A percentile compares a stretch with the other conserved stretches of the same genome.
Conservation (phyloP, 2,797 vertebrate genomes). For the Coregonus ussuriensis region DNA sequence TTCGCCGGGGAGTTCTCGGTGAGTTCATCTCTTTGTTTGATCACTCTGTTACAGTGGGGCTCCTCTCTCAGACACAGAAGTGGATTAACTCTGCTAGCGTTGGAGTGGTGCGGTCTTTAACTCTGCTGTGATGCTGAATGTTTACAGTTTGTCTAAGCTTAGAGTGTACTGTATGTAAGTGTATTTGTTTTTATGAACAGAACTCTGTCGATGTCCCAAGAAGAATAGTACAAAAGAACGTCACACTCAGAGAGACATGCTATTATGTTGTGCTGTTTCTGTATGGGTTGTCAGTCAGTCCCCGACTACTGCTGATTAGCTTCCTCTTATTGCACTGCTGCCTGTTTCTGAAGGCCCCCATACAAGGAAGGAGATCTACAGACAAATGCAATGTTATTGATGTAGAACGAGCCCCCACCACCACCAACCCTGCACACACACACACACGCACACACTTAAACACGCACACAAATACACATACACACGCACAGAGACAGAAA, state of each 20-base stretch:
- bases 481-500: constrained; percentile 1
- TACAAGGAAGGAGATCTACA: constrained; percentile 41
- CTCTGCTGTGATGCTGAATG: neutral
- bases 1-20: constrained; percentile 76
- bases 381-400: constrained; percentile 14
- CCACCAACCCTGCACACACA: neutral
- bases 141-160: neutral
- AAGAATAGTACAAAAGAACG: constrained; percentile 1
- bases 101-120: neutral
- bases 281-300: neutral
- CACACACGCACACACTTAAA: neutral
- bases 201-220: constrained; percentile 6
- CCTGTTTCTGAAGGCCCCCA: constrained; percentile 14
- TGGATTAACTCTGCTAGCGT: neutral
- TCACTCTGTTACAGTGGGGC: neutral
- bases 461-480: neutral
- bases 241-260: constrained; percentile 21
- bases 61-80: neutral
- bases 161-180: no score
- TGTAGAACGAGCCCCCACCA: neutral
- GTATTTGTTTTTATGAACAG: neutral
- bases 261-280: neutral
- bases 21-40: constrained; percentile 52
- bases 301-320: constrained; percentile 24
- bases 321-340: constrained; percentile 62